Conservation (phyloP, 2,113 vertebrate genomes). For the Dromiciops gliroides region DNA sequence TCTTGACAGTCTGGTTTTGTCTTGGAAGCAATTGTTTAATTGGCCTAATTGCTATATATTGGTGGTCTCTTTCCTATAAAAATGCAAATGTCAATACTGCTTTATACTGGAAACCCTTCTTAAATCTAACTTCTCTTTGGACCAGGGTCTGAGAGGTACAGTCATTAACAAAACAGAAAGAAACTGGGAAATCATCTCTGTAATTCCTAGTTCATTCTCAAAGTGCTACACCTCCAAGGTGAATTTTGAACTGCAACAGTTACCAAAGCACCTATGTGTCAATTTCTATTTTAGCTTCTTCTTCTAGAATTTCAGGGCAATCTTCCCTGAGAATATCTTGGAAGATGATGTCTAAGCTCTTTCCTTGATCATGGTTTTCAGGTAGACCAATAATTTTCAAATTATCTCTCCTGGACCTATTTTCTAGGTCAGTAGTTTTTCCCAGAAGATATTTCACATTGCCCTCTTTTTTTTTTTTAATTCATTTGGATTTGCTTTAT, state of each 20-base stretch:
- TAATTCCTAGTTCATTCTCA: slow-evolving; percentile 58
- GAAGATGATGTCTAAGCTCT: too few relatives aligned
- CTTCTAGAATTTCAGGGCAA: too few relatives aligned
- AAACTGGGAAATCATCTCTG: slow-evolving; percentile 48
- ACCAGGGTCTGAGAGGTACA: slow-evolving; percentile 69
- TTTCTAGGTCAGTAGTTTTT: too few relatives aligned
- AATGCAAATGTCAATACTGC: slow-evolving; percentile 62
- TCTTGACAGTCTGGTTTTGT: slow-evolving; percentile 41
- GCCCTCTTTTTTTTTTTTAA: too few relatives aligned
- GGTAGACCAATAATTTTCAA: too few relatives aligned
- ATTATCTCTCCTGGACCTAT: too few relatives aligned
- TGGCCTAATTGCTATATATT: not conserved
- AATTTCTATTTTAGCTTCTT: too few relatives aligned
- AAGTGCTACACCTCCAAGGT: slow-evolving; percentile 47
- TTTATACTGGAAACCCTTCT: slow-evolving; percentile 49
- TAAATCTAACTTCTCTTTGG: slow-evolving; percentile 63
- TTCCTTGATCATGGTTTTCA: too few relatives aligned
- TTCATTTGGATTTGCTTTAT: too few relatives aligned
- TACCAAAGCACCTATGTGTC: slow-evolving; percentile 25
- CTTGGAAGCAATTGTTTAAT: not conserved
- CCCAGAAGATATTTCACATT: too few relatives aligned
- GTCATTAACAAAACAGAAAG: slow-evolving; percentile 62
- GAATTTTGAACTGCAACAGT: slow-evolving; percentile 42
- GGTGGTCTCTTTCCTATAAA: slow-evolving; percentile 32
- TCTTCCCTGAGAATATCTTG: too few relatives aligned